A percentile compares a stretch with the other conserved stretches of the same genome.
Conservation (phyloP, 2,797 vertebrate genomes). For the Mormyrus hasselquistii region DNA sequence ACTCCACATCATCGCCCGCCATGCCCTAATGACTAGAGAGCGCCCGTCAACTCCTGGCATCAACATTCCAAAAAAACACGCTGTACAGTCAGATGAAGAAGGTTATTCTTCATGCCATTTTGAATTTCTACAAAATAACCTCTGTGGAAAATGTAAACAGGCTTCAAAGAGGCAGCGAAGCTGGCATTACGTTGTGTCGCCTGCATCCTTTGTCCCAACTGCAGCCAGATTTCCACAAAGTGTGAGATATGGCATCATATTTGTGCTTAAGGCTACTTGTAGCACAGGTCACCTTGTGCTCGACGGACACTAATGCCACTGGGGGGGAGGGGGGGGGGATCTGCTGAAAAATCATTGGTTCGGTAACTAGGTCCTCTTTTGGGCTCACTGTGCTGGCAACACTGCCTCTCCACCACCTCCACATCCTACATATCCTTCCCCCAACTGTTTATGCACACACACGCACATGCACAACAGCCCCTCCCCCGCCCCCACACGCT, state of each 20-base stretch:
- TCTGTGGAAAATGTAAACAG: not conserved
- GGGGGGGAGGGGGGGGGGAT: not conserved
- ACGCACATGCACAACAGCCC: not conserved
- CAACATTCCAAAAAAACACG: not conserved
- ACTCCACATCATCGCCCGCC: not conserved
- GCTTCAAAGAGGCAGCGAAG: not conserved
- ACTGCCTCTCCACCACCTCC: not conserved
- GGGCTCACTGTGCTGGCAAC: not conserved
- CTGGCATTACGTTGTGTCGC: not conserved
- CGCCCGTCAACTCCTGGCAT: not conserved
- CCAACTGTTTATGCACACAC: not conserved
- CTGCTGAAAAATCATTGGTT: not conserved
- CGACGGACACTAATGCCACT: not conserved
- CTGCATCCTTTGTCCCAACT: not conserved
- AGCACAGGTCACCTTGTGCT: not conserved
- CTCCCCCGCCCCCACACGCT: not conserved
- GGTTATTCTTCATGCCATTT: not conserved
- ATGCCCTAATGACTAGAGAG: not conserved
- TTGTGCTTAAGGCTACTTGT: not conserved
- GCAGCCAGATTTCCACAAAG: not conserved
- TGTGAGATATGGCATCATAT: not conserved
- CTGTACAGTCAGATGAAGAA: not conserved
- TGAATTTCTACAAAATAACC: not conserved
- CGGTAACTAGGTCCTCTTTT: not conserved
- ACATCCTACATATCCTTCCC: not conserved